A percentile compares a stretch with the other conserved stretches of the same genome.
Conservation (phyloP, 2,113 vertebrate genomes). For the Butastur rufipennis region DNA sequence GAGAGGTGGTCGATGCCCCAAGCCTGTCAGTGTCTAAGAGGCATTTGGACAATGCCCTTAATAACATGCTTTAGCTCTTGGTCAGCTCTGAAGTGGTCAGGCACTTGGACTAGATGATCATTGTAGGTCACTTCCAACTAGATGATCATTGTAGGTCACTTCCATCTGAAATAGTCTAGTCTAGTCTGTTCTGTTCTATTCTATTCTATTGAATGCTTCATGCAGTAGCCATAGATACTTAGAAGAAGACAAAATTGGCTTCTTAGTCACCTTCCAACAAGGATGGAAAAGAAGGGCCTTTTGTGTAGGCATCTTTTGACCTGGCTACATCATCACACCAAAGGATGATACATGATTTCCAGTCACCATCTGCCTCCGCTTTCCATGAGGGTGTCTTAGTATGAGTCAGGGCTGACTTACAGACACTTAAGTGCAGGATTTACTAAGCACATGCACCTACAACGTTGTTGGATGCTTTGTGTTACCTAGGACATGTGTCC, state of each 20-base stretch:
- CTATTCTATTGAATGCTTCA: not conserved
- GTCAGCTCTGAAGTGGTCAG: not conserved
- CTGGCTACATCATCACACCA: not conserved
- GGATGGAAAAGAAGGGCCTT: not conserved
- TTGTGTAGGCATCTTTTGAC: not conserved
- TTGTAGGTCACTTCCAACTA: not conserved
- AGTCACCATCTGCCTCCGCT: not conserved
- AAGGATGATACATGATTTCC: not conserved
- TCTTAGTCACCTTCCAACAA: not conserved
- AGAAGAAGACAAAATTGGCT: not conserved
- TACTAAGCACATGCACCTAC: not conserved
- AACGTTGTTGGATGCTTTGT: not conserved
- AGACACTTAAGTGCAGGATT: not conserved
- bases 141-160: not conserved
- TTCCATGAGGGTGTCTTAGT: not conserved
- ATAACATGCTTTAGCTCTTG: not conserved
- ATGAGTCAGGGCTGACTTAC: not conserved
- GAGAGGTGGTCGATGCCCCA: not conserved
- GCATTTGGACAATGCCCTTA: not conserved
- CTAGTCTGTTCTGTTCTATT: not conserved
- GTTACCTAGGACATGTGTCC: not conserved
- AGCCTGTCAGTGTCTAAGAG: not conserved
- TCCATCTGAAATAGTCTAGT: not conserved
- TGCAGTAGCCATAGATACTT: not conserved
- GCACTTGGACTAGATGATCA: not conserved